Conservation (phyloP, 2,113 vertebrate species). For the Zootoca vivipara region DNA sequence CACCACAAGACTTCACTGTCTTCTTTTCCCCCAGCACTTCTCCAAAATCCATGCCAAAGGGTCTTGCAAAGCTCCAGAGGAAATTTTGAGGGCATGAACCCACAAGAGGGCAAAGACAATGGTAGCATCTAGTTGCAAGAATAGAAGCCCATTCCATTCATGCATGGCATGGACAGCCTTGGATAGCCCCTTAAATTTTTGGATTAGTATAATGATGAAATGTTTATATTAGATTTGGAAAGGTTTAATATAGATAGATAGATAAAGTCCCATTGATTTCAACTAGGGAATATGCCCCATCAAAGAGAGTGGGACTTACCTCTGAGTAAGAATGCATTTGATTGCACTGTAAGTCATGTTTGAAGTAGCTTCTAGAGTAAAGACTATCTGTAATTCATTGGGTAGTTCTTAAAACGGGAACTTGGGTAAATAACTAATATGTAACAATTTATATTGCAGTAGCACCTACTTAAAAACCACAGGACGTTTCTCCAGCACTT, state of each 20-base stretch:
- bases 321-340: not conserved
- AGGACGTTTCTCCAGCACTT: not conserved
- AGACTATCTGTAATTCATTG: not conserved
- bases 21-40: no score
- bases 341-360: not conserved
- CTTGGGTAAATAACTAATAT: not conserved
- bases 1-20: no score
- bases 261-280: not conserved
- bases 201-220: not conserved
- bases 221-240: not conserved
- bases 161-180: no score
- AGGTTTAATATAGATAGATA: not conserved
- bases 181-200: not conserved
- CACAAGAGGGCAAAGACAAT: no score
- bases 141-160: no score
- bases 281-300: not conserved
- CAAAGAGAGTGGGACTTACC: not conserved
- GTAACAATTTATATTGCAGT: conserved; percentile 32
- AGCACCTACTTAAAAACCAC: conserved; percentile 32
- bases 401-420: not conserved
- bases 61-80: no score
- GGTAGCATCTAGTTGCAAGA: no score
- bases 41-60: no score
- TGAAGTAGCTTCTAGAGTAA: not conserved
- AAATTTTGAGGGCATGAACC: no score